phyloP scores from a whole-genome alignment of 2,113 vertebrate genomes.

The Anser brachyrhynchus region DNA sequence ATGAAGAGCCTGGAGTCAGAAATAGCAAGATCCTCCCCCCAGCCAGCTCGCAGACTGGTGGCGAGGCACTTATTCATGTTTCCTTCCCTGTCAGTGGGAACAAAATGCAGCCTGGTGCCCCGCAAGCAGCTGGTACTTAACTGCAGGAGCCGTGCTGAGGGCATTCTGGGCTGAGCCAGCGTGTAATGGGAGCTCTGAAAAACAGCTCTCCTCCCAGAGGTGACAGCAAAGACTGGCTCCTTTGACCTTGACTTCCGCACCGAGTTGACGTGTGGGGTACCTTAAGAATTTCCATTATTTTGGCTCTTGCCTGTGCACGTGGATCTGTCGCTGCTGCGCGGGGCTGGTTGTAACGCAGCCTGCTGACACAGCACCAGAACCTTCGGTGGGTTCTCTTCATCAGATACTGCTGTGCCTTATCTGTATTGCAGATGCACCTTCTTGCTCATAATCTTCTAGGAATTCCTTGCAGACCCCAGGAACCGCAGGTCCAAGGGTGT shows the following conservation, averaged over 20 bases:
- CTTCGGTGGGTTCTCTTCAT: background rate
- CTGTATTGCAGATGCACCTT: background rate
- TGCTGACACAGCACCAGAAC: background rate
- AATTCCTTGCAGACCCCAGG: background rate
- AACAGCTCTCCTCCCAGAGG: conserved; percentile 31
- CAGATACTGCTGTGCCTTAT: background rate
- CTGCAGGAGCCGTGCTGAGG: conserved; percentile 23
- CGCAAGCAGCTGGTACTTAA: conserved; percentile 37
- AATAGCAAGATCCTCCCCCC: background rate
- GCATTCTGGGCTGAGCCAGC: conserved; percentile 38
- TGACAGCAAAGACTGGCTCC: conserved; percentile 14
- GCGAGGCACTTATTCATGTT: background rate
- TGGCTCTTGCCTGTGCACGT: background rate
- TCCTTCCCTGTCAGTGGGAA: conserved; percentile 24
- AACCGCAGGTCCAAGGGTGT: background rate
- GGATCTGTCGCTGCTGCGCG: background rate
- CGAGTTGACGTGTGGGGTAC: background rate
- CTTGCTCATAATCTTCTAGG: background rate
- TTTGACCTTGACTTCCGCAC: conserved; percentile 29
- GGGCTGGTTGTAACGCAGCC: background rate
- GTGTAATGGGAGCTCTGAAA: background rate
- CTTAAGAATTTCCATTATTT: background rate
- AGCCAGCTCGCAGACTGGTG: background rate
- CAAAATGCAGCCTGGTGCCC: conserved; percentile 42
- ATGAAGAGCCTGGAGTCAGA: background rate